phyloP scores from a whole-genome alignment of 30 jellyfish, hydroid and myxozoan species.

The Morbakka virulenta region DNA sequence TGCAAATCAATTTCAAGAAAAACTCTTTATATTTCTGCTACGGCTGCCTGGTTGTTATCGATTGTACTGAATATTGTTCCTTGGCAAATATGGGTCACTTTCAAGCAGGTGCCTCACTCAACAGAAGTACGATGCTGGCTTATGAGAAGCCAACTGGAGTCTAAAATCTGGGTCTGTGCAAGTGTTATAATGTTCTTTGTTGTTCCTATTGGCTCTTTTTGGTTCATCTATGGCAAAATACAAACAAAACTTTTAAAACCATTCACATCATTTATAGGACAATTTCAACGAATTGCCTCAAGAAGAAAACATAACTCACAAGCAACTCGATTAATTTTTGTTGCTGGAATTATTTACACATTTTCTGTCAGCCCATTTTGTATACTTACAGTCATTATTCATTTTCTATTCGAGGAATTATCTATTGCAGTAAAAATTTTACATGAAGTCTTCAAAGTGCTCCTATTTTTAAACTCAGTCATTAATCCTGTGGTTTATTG shows the following conservation, averaged over 20 bases:
- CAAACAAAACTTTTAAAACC: neutral
- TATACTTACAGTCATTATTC: neutral
- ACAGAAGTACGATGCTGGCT: neutral
- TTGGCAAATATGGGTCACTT: neutral
- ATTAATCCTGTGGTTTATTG: neutral
- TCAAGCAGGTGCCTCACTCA: neutral
- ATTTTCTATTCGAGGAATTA: no score
- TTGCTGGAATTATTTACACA: neutral
- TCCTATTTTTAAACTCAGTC: neutral
- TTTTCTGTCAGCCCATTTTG: neutral
- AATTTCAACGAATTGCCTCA: neutral
- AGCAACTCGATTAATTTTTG: neutral
- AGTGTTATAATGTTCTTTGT: neutral
- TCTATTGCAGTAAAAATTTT: neutral
- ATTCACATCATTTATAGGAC: neutral
- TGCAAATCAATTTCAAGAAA: neutral
- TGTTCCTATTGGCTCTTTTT: neutral
- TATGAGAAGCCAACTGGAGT: neutral
- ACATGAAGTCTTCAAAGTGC: neutral
- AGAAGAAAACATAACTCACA: neutral
- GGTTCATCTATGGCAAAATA: neutral
- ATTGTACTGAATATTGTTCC: neutral
- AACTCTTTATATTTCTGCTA: neutral
- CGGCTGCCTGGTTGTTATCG: neutral
- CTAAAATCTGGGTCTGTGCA: neutral